Base-by-base conservation (phyloP, 2,888 invertebrate genomes). In the Pseudoips prasinana region DNA sequence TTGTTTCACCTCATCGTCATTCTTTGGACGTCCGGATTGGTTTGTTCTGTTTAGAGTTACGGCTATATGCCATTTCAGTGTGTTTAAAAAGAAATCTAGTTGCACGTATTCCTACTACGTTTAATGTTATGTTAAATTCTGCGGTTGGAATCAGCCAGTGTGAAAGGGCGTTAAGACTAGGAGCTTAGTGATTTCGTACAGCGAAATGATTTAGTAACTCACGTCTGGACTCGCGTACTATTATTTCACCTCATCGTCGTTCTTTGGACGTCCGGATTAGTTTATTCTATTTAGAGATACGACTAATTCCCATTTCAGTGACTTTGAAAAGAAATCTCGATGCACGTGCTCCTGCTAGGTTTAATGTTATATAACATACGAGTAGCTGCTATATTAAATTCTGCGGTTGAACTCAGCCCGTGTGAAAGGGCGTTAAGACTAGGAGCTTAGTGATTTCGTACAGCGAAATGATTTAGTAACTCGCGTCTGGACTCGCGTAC, bases 1-100 rank as follows among this genome's bases (percentile, higher is more conserved):
- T 73, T 74, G 76, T 73, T 73, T 67, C 54, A 61, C 65, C 73
- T 73, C 72, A 72, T 78, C 68, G 60, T 66, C 49, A 76, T 73
- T 74, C 73, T 58, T 59, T 37, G 58, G 63, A 63, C 73, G 67
- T 52, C 49, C 57, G 32, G 8, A 46, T 39, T 41, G 46, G 45
- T 48, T 28, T 41, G 39, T 47, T 47, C 40, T 27, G 29, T 33
- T 42, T 35, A 29, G 37, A n/a, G n/a, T n/a, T n/a, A n/a, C n/a
- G n/a, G n/a, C n/a, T n/a, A n/a, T n/a, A n/a, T n/a, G n/a, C n/a
- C n/a, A n/a, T n/a, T n/a, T n/a, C n/a, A n/a, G n/a, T n/a, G n/a
- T n/a, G n/a, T n/a, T n/a, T n/a, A n/a, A n/a, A n/a, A n/a, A n/a
- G 8, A 31, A 14, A 14, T 14, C 14, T 14, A 14, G 14, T 14